Evolutionary conservation across 2,797 vertebrate genomes (phyloP).

Genomic region (Erethizon dorsatum): DNA sequence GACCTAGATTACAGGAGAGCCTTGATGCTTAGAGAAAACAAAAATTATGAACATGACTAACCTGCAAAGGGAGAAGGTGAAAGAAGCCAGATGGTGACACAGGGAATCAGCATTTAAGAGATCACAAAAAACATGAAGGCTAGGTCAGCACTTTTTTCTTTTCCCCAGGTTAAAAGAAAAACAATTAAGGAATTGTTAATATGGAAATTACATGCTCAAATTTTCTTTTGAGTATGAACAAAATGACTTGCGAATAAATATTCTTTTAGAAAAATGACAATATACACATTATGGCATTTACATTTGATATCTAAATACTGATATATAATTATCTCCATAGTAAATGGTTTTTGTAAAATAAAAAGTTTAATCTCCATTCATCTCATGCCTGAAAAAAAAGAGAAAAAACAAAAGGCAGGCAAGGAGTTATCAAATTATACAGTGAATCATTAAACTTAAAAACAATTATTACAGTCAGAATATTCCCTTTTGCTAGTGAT

Average conservation of each 20-base stretch:
- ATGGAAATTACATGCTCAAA: neutral
- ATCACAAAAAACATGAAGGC: neutral
- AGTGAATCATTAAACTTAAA: neutral
- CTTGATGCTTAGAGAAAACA: neutral
- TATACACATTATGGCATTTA: neutral
- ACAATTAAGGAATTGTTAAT: neutral
- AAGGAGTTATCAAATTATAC: neutral
- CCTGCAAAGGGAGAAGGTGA: rapidly evolving
- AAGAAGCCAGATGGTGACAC: neutral
- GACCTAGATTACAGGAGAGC: neutral
- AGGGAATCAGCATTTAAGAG: neutral
- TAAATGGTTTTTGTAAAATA: neutral
- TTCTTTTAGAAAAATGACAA: neutral
- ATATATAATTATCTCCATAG: neutral
- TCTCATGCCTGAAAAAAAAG: too few species aligned
- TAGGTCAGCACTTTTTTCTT: neutral
- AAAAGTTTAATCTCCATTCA: neutral
- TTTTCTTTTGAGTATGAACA: neutral
- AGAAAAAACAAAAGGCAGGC: neutral
- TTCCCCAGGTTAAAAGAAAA: neutral
- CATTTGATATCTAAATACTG: neutral
- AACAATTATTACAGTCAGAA: neutral
- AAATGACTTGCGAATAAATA: neutral
- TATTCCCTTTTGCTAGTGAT: neutral
- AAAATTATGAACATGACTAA: neutral